Evolutionary conservation across 2,797 vertebrate genomes (phyloP), one percentile per base, ranked within the genome.

Genomic region (Emydoidea blandingii): DNA sequence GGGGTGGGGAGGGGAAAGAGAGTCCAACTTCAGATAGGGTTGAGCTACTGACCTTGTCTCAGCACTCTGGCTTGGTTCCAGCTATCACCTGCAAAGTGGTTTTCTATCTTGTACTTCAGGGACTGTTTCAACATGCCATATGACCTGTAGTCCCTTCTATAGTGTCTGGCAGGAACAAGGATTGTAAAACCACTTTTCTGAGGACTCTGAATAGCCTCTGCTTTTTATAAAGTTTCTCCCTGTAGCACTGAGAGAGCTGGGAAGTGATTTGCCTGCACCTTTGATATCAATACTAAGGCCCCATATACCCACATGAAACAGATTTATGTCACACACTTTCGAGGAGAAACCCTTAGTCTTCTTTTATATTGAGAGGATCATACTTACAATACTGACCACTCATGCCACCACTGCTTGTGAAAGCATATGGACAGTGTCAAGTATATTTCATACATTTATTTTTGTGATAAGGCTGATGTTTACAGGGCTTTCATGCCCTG

Each of bases 231-330:
- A 68, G 8, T 85, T 76, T 85, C 29, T 19, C 25, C 88, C 5
- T 52, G 41, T 76, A 68, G 10, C 59, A 83, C 1, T 4, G 21
- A 44, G 47, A 23, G 37, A 4, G 83, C 81, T 34, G 31, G 11
- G 1, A 85, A 87, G 8, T 3, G 12, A 7, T 15, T 52, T 14
- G 7, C 9, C 25, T 12, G 1, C 1, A 27, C 8, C 9, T 19
- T 11, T 3, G 0, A 92, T 3, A n/a, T 3, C 11, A 50, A 74
- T 56, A 34, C 72, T 57, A 68, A 74, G 74, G 56, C 3, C 4
- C 14, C 2, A 52, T 3, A 54, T 6, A 59, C 2, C 68, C 76
- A 41, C 8, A 81, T 1, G 1, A 91, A 81, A 90, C 49, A 76
- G 1, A 44, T 11, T 49, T 78, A 6, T 44, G 83, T 2, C 11